Percentiles rank a stretch among this genome's conserved stretches.
Conservation (phyloP, 2,888 invertebrate species). For the Conops quadrifasciatus region DNA sequence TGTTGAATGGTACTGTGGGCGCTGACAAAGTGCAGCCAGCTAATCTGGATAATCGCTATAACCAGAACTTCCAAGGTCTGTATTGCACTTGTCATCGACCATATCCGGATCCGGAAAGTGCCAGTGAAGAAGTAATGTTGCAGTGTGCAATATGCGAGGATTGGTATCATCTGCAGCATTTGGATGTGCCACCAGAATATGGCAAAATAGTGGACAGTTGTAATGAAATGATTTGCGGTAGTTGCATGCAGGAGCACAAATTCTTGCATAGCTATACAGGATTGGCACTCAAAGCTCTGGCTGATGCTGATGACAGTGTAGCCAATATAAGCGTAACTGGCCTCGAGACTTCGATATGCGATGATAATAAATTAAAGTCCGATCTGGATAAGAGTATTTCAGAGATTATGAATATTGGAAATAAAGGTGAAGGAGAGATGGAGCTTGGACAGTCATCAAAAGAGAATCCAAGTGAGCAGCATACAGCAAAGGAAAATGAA, state of each 20-base stretch:
- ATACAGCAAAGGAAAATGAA: background rate
- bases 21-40: conserved; percentile 57
- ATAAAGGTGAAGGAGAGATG: conserved; percentile 36
- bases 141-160: conserved; percentile 98
- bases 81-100: conserved; percentile 93
- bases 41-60: conserved; percentile 82
- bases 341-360: conserved; percentile 50
- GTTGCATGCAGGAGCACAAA: conserved; percentile 78
- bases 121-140: conserved; percentile 89
- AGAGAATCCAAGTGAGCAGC: background rate
- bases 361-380: conserved; percentile 51
- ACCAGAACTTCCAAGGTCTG: conserved; percentile 92
- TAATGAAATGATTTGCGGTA: conserved; percentile 84
- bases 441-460: conserved; percentile 17
- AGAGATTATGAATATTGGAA: conserved; percentile 56
- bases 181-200: conserved; percentile 64
- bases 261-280: conserved; percentile 78
- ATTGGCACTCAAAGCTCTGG: conserved; percentile 56
- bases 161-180: conserved; percentile 90
- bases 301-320: conserved; percentile 45
- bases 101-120: conserved; percentile 91
- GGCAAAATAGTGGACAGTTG: conserved; percentile 71
- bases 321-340: conserved; percentile 46
- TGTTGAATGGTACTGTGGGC: conserved; percentile 48
- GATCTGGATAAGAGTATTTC: conserved; percentile 57